phyloP scores from a whole-genome alignment of 2,113 vertebrate species.

The Podarcis cretensis region DNA sequence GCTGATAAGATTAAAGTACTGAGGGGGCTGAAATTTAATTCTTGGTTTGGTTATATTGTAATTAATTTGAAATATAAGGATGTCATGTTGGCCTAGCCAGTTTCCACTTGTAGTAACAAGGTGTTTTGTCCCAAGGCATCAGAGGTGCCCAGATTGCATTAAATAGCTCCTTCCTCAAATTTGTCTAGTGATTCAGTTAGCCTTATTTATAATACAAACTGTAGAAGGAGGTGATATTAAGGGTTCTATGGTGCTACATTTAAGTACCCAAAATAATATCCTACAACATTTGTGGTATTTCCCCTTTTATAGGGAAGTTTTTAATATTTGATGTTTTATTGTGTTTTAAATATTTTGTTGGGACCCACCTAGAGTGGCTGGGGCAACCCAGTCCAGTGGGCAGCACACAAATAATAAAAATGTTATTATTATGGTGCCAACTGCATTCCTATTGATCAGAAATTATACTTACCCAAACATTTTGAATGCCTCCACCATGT shows the following conservation, averaged over 20 bases:
- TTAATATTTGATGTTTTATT: too few species aligned
- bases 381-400: too few species aligned
- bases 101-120: neutral
- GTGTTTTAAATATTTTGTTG: too few species aligned
- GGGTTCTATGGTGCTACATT: neutral
- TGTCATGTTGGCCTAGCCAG: neutral
- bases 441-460: neutral
- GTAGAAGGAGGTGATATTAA: neutral
- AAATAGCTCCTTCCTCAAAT: neutral
- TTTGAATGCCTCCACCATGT: neutral
- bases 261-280: neutral
- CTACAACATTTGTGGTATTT: too few species aligned
- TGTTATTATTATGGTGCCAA: neutral
- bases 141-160: neutral
- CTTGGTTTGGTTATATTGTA: constrained; percentile 29
- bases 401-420: too few species aligned
- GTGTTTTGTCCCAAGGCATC: neutral
- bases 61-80: constrained; percentile 41
- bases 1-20: neutral
- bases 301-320: too few species aligned
- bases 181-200: constrained; percentile 7
- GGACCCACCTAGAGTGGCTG: too few species aligned
- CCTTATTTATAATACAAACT: neutral
- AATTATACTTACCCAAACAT: neutral
- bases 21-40: constrained; percentile 48